Evolutionary conservation across 2,797 vertebrate genomes (phyloP).

Genomic region (Pyrocephalus nanus): DNA sequence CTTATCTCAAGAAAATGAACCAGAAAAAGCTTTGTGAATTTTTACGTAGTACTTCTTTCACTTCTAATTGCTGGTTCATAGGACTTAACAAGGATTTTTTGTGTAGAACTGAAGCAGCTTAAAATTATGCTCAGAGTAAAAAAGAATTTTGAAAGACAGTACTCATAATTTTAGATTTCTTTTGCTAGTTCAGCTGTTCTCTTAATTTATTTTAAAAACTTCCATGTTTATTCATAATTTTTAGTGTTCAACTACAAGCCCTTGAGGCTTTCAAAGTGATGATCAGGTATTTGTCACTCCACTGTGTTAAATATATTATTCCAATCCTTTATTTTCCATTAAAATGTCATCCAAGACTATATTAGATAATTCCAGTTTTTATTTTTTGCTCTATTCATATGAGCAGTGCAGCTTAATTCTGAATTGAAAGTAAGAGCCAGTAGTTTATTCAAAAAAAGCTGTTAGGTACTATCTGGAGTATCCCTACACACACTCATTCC

Average conservation of each 20-base stretch:
- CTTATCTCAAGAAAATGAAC: neutral
- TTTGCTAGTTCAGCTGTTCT: neutral
- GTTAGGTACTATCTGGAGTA: neutral
- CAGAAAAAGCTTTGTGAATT: neutral
- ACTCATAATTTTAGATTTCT: neutral
- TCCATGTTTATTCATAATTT: neutral
- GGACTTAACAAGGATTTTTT: neutral
- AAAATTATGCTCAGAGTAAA: neutral
- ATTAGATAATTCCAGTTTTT: neutral
- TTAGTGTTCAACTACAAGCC: neutral
- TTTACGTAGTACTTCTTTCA: neutral
- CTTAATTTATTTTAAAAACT: neutral
- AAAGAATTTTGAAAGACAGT: neutral
- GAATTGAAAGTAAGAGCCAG: slow-evolving; percentile 1
- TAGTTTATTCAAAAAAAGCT: neutral
- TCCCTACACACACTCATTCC: neutral
- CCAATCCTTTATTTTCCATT: neutral
- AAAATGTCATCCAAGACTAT: neutral
- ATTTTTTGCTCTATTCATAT: neutral
- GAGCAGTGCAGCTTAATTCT: neutral
- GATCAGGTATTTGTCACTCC: neutral
- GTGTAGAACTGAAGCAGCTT: neutral
- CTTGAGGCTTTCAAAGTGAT: neutral
- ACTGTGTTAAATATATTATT: neutral
- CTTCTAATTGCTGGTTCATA: neutral